Base-by-base conservation (phyloP, 1,140 invertebrate genomes). In the Zeugodacus cucurbitae region DNA sequence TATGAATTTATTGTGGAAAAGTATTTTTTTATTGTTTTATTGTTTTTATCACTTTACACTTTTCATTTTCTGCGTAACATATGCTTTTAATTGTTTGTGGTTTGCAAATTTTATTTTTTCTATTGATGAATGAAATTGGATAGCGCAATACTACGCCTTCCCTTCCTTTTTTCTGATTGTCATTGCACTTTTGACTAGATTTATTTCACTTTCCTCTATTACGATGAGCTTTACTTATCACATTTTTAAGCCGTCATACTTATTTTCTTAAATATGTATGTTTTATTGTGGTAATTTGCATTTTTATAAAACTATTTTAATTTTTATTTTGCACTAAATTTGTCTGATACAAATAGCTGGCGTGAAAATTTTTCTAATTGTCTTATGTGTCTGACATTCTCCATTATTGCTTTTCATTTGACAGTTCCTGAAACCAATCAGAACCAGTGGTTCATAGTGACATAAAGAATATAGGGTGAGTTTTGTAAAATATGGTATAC, bases 321-420 rank as follows among this genome's bases (percentile, higher is more conserved):
- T 26, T 82, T 82, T 26, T 82, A 82, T 48, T 14, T 54, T 14
- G 22, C 6, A n/a, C 22, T 10, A n/a, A 41, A n/a, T 48, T 48
- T 26, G 74, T 82, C 74, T 82, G 74, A 82, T 44, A 48, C 74
- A 48, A 82, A n/a, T 82, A 4, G 74, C 11, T 41, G 29, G 41
- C 74, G 22, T 82, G 74, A 82, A 82, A 82, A 82, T 82, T 82
- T 82, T 82, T 82, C 41, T 48, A 48, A 82, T 82, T 11, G 34
- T n/a, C 22, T 82, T 29, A 14, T 82, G 37, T 22, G 26, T 48
- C 34, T 82, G 74, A 82, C 37, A 48, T 82, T 82, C 41, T 82
- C 6, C n/a, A n/a, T 41, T 29, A 29, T 82, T 82, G 48, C 74
- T 82, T 26, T 26, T 44, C 0, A 29, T 48, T 48, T 82, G 74